phyloP scores from a whole-genome alignment of 2,888 invertebrate species.

The Drosophila pseudotalamancana region DNA sequence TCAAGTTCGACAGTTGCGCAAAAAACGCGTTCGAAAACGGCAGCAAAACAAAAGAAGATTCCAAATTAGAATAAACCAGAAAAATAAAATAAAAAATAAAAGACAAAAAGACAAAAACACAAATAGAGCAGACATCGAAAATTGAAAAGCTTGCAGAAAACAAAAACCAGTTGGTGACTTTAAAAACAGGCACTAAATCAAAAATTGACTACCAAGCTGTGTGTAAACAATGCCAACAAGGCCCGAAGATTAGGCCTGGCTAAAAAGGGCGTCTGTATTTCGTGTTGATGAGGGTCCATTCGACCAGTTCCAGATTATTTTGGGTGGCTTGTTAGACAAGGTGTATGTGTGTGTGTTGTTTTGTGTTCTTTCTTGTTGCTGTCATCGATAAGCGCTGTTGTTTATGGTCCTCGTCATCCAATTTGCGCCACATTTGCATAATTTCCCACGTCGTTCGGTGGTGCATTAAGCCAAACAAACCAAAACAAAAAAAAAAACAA shows the following conservation, averaged over 20 bases:
- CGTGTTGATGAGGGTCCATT: constrained; percentile 63
- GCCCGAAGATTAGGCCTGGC: constrained; percentile 47
- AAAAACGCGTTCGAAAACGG: constrained; percentile 74
- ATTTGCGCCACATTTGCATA: constrained; percentile 74
- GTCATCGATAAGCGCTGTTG: constrained; percentile 56
- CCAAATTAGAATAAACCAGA: constrained; percentile 13
- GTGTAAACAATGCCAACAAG: constrained; percentile 68
- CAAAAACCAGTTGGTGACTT: constrained; percentile 23
- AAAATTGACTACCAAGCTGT: constrained; percentile 59
- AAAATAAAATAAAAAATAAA: no score
- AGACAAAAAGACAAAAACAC: constrained; percentile 14
- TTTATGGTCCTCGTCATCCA: constrained; percentile 66
- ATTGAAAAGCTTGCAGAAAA: constrained; percentile 10
- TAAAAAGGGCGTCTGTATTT: constrained; percentile 46
- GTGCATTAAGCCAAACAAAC: constrained; percentile 48
- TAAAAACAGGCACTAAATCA: constrained; percentile 29
- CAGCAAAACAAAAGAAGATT: constrained; percentile 38
- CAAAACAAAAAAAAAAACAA: constrained; percentile 35
- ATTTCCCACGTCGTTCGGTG: constrained; percentile 66
- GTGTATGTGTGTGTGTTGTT: constrained; percentile 10
- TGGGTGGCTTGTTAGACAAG: constrained; percentile 27
- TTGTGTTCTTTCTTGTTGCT: constrained; percentile 9
- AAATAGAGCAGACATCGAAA: no score
- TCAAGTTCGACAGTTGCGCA: constrained; percentile 59
- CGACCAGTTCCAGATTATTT: constrained; percentile 31